Evolutionary conservation across 2,113 vertebrate species (phyloP), one percentile per base, ranked within the genome.

Genomic region (Nyctereutes procyonoides): DNA sequence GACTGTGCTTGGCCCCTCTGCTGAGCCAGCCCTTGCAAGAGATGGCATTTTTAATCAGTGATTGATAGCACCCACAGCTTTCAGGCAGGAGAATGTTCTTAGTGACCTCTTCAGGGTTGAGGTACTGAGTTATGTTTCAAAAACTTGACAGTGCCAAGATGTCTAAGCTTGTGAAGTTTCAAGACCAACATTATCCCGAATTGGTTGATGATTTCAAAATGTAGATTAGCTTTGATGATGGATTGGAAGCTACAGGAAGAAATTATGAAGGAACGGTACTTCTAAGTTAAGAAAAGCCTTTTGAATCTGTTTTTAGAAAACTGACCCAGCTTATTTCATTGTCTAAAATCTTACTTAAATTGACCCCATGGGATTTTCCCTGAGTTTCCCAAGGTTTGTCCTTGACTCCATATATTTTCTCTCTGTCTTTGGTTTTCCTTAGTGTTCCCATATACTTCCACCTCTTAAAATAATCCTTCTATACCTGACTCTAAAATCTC

Each of bases 71-170:
- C 93, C 91, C 48, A 97, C 96, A 92, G 69, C 89, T 98, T 98
- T 85, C 93, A 97, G 87, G 97, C 60, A 94, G 43, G 95, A 51
- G 92, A 95, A 96, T 73, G 77, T 98, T 97, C 92, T 95, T 43
- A 79, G 26, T 98, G 98, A 98, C 96, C 95, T 98, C 88, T 94
- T 55, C 0, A 74, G 95, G 79, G 9, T 67, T 86, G 93, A 98
- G 91, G 83, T 95, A 95, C 95, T 98, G 97, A 98, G 97, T 98
- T 98, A 98, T 88, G 96, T 86, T 94, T 97, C 96, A 98, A 62
- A 48, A 97, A 86, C 97, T 92, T 98, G 93, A 97, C 58, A 60
- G 19, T 96, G 92, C 91, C 97, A 98, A 88, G 95, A 85, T 97
- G 97, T 97, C 97, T 95, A 96, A 93, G 81, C 24, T 80, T 77